Evolutionary conservation across 2,888 invertebrate species (phyloP).

Genomic region (Drosophila hamatofila): DNA sequence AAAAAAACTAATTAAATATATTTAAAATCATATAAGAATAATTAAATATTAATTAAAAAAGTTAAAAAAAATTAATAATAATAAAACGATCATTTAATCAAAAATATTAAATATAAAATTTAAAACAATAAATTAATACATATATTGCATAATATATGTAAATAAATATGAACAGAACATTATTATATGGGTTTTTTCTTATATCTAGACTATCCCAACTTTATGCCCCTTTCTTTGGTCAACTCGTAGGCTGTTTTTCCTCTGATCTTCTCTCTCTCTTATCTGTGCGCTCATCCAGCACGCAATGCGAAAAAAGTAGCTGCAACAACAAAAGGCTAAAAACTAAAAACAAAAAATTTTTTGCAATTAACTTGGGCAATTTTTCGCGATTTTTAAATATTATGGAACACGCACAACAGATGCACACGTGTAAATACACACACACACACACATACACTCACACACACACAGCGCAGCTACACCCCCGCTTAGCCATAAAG

Average conservation of each 20-base stretch:
- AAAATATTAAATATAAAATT: too few species aligned
- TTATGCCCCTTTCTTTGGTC: background rate
- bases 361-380: slow-evolving; percentile 78
- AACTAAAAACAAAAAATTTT: slow-evolving; percentile 30
- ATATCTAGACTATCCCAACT: background rate
- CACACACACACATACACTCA: slow-evolving; percentile 21
- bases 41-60: too few species aligned
- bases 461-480: slow-evolving; percentile 6
- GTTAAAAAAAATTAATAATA: too few species aligned
- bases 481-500: slow-evolving; percentile 14
- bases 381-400: slow-evolving; percentile 80
- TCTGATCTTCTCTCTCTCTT: slow-evolving; percentile 30
- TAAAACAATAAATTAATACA: too few species aligned
- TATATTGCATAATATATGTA: too few species aligned
- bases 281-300: slow-evolving; percentile 62
- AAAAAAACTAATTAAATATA: too few species aligned
- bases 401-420: slow-evolving; percentile 75
- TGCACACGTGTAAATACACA: slow-evolving; percentile 49
- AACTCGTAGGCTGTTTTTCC: background rate
- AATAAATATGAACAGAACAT: too few species aligned
- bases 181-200: too few species aligned
- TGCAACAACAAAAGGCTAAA: slow-evolving; percentile 22
- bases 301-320: slow-evolving; percentile 55
- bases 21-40: too few species aligned
- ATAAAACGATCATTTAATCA: too few species aligned